Evolutionary conservation across 2,888 invertebrate species (phyloP), one percentile per base, ranked within the genome.

Genomic region (Dynastes tityus): DNA sequence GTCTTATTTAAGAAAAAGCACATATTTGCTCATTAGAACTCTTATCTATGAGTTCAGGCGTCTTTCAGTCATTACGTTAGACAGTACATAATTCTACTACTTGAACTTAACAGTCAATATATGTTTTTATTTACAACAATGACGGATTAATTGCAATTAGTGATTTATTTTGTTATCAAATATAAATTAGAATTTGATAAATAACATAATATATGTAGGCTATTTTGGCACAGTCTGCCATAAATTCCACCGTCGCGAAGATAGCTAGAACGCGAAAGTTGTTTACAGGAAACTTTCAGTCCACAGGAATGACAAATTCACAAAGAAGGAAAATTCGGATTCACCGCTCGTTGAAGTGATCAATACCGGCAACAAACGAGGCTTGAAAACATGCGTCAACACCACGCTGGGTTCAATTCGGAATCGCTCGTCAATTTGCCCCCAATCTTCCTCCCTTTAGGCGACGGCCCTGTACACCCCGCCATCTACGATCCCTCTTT

Each of bases 351-450:
- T 84, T 81, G 79, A 73, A 73, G 89, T 90, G 90, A 91, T 91
- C 90, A 90, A 91, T 90, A 91, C 90, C 88, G 88, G 88, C 88
- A 85, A 83, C 85, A 90, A 90, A 90, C 91, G 90, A 91, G 89
- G 90, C 90, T 90, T 90, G 90, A 91, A 91, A 91, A 91, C 91
- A 91, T 90, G 91, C 91, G 91, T 91, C 91, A 91, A 91, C 91
- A 91, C 86, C 88, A 88, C 88, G 87, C 81, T 76, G 80, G 80
- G 80, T 81, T 81, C 80, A 79, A 80, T 82, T 82, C 82, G 78
- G 80, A 80, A 80, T 80, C 80, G 79, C 80, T 81, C 80, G 80
- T 82, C 80, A 81, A 81, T 82, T 82, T 83, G 80, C 80, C 81
- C 78, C 77, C 78, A 74, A 74, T 74, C 73, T 74, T 63, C 73